phyloP scores from a whole-genome alignment of 2,888 invertebrate genomes.

The Emesis russula region DNA sequence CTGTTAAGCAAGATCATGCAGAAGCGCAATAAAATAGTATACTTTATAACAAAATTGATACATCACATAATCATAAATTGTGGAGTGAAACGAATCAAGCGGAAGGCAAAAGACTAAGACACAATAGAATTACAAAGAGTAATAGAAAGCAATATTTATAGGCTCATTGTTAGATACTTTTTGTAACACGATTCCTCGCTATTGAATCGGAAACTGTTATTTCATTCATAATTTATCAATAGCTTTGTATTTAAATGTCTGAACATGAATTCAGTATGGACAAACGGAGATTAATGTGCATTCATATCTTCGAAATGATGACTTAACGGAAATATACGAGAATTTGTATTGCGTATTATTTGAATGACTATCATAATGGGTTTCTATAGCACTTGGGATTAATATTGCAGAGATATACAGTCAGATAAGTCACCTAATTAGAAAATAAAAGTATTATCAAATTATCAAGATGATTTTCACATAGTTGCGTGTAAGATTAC shows the following conservation, averaged over 20 bases:
- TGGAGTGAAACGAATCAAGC: conserved; percentile 91
- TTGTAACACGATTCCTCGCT: conserved; percentile 92
- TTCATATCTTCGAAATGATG: conserved; percentile 94
- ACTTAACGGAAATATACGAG: conserved; percentile 94
- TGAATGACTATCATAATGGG: no score
- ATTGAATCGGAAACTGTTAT: conserved; percentile 92
- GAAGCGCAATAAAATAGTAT: conserved; percentile 45
- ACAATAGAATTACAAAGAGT: conserved; percentile 91
- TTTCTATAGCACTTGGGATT: no score
- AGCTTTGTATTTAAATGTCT: conserved; percentile 94
- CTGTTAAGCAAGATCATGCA: no score
- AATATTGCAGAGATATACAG: no score
- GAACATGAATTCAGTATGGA: conserved; percentile 92
- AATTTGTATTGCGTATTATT: conserved; percentile 60
- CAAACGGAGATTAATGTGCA: conserved; percentile 92
- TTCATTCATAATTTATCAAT: conserved; percentile 95
- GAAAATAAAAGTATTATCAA: no score
- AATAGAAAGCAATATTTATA: conserved; percentile 94
- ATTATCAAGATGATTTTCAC: no score
- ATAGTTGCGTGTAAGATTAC: no score
- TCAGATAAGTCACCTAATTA: no score
- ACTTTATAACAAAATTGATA: conserved; percentile 91
- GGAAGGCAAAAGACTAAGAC: conserved; percentile 89
- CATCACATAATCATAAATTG: conserved; percentile 89
- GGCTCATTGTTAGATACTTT: conserved; percentile 93